phyloP scores from a whole-genome alignment of 2,113 vertebrate species.

The Hippoglossus stenolepis region DNA sequence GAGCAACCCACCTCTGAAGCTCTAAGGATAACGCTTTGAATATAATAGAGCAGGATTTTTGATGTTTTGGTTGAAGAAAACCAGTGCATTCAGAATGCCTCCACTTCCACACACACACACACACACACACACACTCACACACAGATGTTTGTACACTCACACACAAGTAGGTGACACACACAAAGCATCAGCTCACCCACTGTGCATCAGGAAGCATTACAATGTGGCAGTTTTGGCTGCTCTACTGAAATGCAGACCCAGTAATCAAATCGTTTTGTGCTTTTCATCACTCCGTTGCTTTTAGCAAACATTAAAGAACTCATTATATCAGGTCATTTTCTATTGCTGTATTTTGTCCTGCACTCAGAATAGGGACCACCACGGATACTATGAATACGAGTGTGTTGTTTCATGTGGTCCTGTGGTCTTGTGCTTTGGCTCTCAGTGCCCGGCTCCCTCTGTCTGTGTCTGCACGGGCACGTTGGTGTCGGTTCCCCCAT shows the following conservation, averaged over 20 bases:
- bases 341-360: conserved; percentile 33
- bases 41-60: conserved; percentile 52
- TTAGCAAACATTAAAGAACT: conserved; percentile 63
- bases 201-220: conserved; percentile 46
- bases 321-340: conserved; percentile 50
- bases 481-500: conserved; percentile 27
- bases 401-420: background rate
- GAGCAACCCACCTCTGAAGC: conserved; percentile 23
- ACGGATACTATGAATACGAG: background rate
- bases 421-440: conserved; percentile 20
- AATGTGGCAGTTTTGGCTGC: conserved; percentile 42
- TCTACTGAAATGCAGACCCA: conserved; percentile 48
- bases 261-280: conserved; percentile 55
- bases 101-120: conserved; percentile 41
- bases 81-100: conserved; percentile 23
- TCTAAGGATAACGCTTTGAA: conserved; percentile 53
- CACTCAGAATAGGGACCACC: conserved; percentile 3
- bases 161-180: conserved; percentile 50
- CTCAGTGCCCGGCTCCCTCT: conserved; percentile 2
- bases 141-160: background rate
- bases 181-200: conserved; percentile 45
- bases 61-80: conserved; percentile 33
- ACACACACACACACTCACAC: background rate
- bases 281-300: conserved; percentile 55
- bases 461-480: conserved; percentile 24